These are phyloP conservation scores for Lepisosteus osseus DNA, from an alignment of 2,113 vertebrate genomes.

Conservation along the genomic window DNA sequence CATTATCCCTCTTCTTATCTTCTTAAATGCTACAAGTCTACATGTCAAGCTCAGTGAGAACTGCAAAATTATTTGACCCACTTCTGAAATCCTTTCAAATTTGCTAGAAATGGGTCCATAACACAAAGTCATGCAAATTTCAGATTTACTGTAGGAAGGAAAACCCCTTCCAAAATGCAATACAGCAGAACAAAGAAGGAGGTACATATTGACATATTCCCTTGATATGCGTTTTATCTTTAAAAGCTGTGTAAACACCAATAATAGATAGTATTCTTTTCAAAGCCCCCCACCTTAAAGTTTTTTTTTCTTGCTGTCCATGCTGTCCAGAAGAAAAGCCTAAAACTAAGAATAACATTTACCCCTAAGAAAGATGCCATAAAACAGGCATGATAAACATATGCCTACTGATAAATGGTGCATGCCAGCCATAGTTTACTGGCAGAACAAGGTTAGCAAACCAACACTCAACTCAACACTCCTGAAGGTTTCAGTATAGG, in stretches of 20 bases:
- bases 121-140: too few species aligned
- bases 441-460: constrained; percentile 64
- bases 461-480: constrained; percentile 36
- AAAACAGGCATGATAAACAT: constrained; percentile 28
- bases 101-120: too few species aligned
- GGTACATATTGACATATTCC: constrained; percentile 29
- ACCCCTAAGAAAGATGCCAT: constrained; percentile 27
- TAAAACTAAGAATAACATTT: not conserved
- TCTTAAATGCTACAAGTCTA: too few species aligned
- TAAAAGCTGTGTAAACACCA: constrained; percentile 31
- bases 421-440: constrained; percentile 57
- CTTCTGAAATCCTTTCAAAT: too few species aligned
- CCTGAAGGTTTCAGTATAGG: constrained; percentile 27
- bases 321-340: constrained; percentile 23
- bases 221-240: constrained; percentile 34
- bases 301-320: constrained; percentile 25
- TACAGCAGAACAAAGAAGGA: too few species aligned
- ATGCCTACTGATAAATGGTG: constrained; percentile 46
- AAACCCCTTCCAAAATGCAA: too few species aligned
- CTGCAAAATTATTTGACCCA: too few species aligned
- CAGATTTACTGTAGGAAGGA: constrained; percentile 25
- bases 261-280: constrained; percentile 27
- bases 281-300: constrained; percentile 16
- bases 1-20: too few species aligned
- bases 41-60: too few species aligned